These are phyloP conservation scores for Pinna nobilis DNA, from an alignment of 1,140 invertebrate species.

Conservation along the genomic window DNA sequence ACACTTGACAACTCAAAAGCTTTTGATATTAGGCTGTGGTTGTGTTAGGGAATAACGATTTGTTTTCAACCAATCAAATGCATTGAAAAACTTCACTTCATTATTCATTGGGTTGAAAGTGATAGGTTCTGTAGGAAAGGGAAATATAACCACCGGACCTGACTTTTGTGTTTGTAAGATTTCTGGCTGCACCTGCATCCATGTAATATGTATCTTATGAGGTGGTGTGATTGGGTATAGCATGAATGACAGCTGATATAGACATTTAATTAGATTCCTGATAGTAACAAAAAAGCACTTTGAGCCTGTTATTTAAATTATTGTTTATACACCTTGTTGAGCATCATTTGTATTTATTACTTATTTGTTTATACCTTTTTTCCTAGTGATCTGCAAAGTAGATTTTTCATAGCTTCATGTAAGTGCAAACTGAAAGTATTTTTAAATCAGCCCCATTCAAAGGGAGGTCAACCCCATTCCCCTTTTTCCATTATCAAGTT, in stretches of 20 bases:
- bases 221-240: background rate
- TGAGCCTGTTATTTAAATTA: background rate
- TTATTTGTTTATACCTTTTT: background rate
- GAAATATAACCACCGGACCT: too few relatives aligned
- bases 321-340: conserved; percentile 12
- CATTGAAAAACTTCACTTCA: too few relatives aligned
- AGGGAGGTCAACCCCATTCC: background rate
- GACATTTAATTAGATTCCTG: background rate
- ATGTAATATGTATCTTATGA: background rate
- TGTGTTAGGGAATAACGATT: too few relatives aligned
- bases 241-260: background rate
- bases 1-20: too few relatives aligned
- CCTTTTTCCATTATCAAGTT: background rate
- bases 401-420: background rate
- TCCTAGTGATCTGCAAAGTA: background rate
- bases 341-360: conserved; percentile 21
- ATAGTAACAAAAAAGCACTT: background rate
- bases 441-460: background rate
- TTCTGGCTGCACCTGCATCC: background rate
- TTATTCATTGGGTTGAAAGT: too few relatives aligned
- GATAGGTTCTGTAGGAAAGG: too few relatives aligned
- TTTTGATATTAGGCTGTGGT: too few relatives aligned
- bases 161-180: background rate
- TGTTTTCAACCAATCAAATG: too few relatives aligned
- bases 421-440: conserved; percentile 16